Evolutionary conservation across 2,888 invertebrate species (phyloP), one percentile per base, ranked within the genome.

Genomic region (Tridacna crocea): DNA sequence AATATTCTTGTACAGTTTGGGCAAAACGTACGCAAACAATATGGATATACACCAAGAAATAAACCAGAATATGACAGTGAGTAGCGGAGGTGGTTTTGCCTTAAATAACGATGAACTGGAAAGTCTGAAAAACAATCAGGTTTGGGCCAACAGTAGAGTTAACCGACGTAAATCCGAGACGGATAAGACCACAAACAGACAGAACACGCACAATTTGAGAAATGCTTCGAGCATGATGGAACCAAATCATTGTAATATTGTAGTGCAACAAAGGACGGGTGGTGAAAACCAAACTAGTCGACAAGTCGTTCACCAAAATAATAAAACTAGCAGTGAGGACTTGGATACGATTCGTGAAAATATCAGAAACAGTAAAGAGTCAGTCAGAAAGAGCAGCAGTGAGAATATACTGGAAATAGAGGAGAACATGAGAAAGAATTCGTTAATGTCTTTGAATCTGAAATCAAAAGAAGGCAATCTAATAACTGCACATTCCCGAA

Each of bases 321-420:
- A 60, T 10, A 73, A 36, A 73, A 63, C 61, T 15, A 24, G 36
- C 22, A 47, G 79, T 3, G 80, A 75, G n/a, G 74, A 66, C n/a
- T 22, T 80, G 0, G 81, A 81, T 22, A 84, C 84, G 3, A 51
- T 84, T 13, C 22, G 81, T 51, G 81, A 84, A 81, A 84, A 84
- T 46, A 74, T 81, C 15, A 75, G 77, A 74, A 84, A 84, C 65
- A 84, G 84, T 65, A 65, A 77, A 58, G 81, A 84, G 48, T 81
- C 79, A 11, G 17, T 78, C n/a, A 72, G 68, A 58, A 81, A 76
- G 55, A 58, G 76, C 51, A 79, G 76, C 58, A 77, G 70, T 47
- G 84, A 79, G 47, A 48, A 77, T 24, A 77, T 77, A 46, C 46
- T 74, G 15, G 61, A 27, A 46, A 74, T 74, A 61, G 74, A 74